These are phyloP conservation scores for Diadema setosum DNA, from an alignment of 35 echinoderm and acorn worm species.

Conservation along the genomic window DNA sequence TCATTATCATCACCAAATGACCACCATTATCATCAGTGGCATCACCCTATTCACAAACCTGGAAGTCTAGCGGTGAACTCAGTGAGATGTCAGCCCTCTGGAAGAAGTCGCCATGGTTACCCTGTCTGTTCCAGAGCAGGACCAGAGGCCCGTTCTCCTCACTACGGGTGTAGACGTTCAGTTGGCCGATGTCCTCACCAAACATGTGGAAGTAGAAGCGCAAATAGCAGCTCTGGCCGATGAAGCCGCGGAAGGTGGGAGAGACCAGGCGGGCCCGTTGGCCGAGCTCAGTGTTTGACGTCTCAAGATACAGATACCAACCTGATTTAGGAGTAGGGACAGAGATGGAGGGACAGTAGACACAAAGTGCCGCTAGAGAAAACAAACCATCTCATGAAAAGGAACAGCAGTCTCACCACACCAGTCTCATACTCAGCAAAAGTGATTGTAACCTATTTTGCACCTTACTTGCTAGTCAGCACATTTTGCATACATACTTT, in stretches of 20 bases:
- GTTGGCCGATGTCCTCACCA: slow-evolving; percentile 51
- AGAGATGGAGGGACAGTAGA: neutral
- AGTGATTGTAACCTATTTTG: too few species aligned
- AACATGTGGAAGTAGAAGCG: slow-evolving; percentile 92
- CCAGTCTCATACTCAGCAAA: too few species aligned
- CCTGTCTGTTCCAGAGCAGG: slow-evolving; percentile 41
- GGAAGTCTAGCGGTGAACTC: slow-evolving; percentile 29
- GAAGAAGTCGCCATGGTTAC: slow-evolving; percentile 77
- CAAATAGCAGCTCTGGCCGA: neutral
- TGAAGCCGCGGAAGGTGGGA: neutral
- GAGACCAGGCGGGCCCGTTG: slow-evolving; percentile 72
- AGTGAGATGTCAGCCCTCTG: slow-evolving; percentile 60
- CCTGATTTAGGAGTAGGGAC: neutral
- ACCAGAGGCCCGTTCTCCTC: slow-evolving; percentile 69
- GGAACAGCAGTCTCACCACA: too few species aligned
- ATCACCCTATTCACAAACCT: slow-evolving; percentile 53
- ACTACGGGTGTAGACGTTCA: slow-evolving; percentile 79
- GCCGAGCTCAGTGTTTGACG: neutral
- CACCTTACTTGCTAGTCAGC: too few species aligned
- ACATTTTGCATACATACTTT: too few species aligned
- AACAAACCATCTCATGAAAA: too few species aligned
- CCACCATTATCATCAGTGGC: too few species aligned
- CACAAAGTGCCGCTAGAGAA: neutral
- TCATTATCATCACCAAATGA: too few species aligned
- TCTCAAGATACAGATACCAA: slow-evolving; percentile 64